Evolutionary conservation across 2,113 vertebrate species (phyloP).

Genomic region (Tinamus guttatus): DNA sequence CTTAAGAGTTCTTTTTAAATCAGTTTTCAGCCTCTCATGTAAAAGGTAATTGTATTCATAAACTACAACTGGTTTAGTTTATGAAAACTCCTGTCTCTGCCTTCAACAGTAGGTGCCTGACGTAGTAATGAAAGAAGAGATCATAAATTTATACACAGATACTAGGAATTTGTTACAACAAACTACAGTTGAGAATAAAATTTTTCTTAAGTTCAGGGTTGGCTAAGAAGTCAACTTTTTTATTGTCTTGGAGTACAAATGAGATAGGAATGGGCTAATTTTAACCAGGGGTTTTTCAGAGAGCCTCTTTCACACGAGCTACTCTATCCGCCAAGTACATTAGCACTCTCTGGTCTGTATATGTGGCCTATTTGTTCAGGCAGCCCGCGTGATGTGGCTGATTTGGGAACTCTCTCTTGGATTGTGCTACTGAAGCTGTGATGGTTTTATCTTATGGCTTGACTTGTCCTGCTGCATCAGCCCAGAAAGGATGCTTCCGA

Average conservation of each 20-base stretch:
- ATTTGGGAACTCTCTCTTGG: background rate
- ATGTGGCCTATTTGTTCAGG: background rate
- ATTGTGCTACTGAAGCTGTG: background rate
- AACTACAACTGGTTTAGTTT: background rate
- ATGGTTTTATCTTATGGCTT: background rate
- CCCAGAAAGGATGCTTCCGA: background rate
- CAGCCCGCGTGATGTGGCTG: background rate
- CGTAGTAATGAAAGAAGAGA: background rate
- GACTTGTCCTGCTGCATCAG: background rate
- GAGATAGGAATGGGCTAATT: background rate
- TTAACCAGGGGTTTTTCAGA: background rate
- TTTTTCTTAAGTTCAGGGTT: background rate
- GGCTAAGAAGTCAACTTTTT: background rate
- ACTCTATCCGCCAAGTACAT: background rate
- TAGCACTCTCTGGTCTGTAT: background rate
- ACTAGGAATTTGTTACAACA: background rate
- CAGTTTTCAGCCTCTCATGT: background rate
- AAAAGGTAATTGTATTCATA: background rate
- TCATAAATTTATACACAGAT: background rate
- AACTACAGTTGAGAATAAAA: background rate
- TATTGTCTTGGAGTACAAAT: background rate
- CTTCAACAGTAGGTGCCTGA: background rate
- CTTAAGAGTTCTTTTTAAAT: background rate
- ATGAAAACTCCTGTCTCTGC: background rate
- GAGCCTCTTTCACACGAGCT: background rate